Conservation (phyloP, 2,113 vertebrate species). For the Corapipo altera region DNA sequence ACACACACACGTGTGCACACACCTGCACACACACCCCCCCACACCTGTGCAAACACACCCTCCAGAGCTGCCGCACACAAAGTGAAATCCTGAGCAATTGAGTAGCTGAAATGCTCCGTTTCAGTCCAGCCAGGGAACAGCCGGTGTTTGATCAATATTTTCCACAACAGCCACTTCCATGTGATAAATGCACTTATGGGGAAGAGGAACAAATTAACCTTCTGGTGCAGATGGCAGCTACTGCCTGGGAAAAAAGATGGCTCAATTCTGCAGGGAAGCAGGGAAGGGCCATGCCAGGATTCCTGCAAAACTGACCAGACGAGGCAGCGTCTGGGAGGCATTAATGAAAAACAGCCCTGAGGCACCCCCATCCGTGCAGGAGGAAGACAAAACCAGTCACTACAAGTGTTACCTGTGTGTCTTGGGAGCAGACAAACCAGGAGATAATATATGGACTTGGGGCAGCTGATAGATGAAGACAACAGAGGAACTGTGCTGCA, state of each 20-base stretch:
- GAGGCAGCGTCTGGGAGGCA: not conserved
- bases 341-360: not conserved
- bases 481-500: not conserved
- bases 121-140: slow-evolving; percentile 68
- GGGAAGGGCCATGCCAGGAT: not conserved
- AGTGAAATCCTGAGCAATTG: not conserved
- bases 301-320: not conserved
- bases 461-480: slow-evolving; percentile 51
- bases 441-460: not conserved
- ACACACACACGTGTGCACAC: too few relatives aligned
- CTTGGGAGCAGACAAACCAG: not conserved
- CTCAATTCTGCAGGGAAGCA: slow-evolving; percentile 66
- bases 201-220: slow-evolving; percentile 77
- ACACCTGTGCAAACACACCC: not conserved
- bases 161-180: slow-evolving; percentile 75
- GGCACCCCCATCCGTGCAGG: not conserved
- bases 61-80: not conserved
- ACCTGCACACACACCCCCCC: fast-evolving
- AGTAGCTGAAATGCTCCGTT: slow-evolving; percentile 58
- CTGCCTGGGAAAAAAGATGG: slow-evolving; percentile 71
- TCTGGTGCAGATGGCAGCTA: slow-evolving; percentile 67
- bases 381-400: not conserved
- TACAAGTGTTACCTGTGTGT: not conserved
- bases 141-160: slow-evolving; percentile 77
- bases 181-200: slow-evolving; percentile 76